These are phyloP conservation scores for Pantala flavescens DNA, from an alignment of 1,140 invertebrate genomes.

Conservation along the genomic window DNA sequence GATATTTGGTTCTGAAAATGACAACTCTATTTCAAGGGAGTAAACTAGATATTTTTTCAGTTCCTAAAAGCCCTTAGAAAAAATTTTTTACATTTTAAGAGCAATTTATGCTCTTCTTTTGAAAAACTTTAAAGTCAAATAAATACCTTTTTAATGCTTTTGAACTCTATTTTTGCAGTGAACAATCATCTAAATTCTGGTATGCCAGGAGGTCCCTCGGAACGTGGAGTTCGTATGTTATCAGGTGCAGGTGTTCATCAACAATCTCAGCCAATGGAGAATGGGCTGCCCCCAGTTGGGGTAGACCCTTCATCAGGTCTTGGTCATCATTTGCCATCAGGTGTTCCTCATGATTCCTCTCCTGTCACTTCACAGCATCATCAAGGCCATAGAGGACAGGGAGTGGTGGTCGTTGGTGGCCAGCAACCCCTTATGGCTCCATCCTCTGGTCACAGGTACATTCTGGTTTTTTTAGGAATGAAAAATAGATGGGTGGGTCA, in stretches of 20 bases:
- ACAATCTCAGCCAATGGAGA: background rate
- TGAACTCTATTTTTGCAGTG: background rate
- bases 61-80: too few relatives aligned
- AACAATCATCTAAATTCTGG: background rate
- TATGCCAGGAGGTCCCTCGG: background rate
- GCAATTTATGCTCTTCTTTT: too few relatives aligned
- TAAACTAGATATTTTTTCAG: too few relatives aligned
- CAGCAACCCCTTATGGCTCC: background rate
- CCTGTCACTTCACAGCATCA: background rate
- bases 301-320: background rate
- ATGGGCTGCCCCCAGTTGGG: background rate
- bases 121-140: too few relatives aligned
- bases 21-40: too few relatives aligned
- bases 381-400: background rate
- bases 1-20: too few relatives aligned
- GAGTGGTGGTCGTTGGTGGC: background rate
- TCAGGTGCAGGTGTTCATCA: background rate
- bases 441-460: background rate
- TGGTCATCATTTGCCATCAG: background rate
- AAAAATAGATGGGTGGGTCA: too few relatives aligned
- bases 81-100: too few relatives aligned
- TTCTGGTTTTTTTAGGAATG: too few relatives aligned
- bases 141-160: too few relatives aligned
- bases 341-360: background rate
- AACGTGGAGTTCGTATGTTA: background rate